Percentiles rank a stretch among this genome's conserved stretches.
Conservation (phyloP, 2,888 invertebrate species). For the Ligdia adustata region DNA sequence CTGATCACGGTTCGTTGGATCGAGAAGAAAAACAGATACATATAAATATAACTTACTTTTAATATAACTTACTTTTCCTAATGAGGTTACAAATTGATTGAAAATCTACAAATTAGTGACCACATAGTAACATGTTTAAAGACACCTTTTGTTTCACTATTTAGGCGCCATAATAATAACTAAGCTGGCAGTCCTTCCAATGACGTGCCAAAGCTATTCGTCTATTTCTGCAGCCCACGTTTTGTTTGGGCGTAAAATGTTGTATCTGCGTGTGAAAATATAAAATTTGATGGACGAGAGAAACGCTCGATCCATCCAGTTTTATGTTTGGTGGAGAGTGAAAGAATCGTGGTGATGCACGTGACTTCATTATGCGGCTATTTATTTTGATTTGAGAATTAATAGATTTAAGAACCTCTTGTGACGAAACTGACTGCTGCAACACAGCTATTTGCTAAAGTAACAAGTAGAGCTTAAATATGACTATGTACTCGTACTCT, state of each 20-base stretch:
- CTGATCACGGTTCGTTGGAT: too few species aligned
- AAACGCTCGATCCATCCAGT: slow-evolving; percentile 19
- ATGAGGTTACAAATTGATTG: not conserved
- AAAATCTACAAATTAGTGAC: not conserved
- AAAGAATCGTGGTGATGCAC: slow-evolving; percentile 1
- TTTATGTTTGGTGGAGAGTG: slow-evolving; percentile 9
- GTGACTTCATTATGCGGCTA: slow-evolving; percentile 2
- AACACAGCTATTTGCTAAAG: too few species aligned
- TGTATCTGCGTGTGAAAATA: slow-evolving; percentile 33
- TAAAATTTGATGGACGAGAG: slow-evolving; percentile 20
- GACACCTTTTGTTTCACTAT: not conserved
- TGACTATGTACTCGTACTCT: too few species aligned
- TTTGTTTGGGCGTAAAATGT: slow-evolving; percentile 33
- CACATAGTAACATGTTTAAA: not conserved
- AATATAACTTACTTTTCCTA: too few species aligned
- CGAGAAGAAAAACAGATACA: too few species aligned
- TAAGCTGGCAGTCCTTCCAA: slow-evolving; percentile 19
- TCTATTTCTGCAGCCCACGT: slow-evolving; percentile 28
- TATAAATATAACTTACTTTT: too few species aligned
- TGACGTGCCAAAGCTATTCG: slow-evolving; percentile 30
- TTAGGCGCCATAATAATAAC: slow-evolving; percentile 3
- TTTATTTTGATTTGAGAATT: too few species aligned
- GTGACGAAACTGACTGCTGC: too few species aligned
- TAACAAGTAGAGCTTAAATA: too few species aligned
- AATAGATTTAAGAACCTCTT: too few species aligned